Evolutionary conservation across 1,140 invertebrate species (phyloP).

Genomic region (Drosophila pallidifrons): DNA sequence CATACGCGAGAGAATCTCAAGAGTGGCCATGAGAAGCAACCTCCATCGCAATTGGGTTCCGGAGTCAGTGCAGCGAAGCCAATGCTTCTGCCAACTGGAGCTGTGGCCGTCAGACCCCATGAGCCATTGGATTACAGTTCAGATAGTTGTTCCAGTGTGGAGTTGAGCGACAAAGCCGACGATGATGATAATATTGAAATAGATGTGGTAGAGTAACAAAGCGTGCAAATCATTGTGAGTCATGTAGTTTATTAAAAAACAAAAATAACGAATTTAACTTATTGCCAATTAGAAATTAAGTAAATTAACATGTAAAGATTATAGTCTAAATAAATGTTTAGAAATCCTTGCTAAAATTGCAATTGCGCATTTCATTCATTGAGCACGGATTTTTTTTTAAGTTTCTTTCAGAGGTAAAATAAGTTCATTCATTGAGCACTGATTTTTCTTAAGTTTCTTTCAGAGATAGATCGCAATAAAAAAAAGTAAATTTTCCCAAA

Average conservation of each 20-base stretch:
- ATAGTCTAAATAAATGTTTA: constrained; percentile 23
- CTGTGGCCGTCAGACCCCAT: not conserved
- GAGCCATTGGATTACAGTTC: constrained; percentile 58
- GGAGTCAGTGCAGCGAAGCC: constrained; percentile 10
- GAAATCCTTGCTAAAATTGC: not conserved
- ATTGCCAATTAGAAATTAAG: constrained; percentile 34
- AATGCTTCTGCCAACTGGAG: not conserved
- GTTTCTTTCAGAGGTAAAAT: too few species aligned
- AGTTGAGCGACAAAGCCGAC: constrained; percentile 57
- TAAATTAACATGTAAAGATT: constrained; percentile 7
- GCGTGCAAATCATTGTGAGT: constrained; percentile 5
- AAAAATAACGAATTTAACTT: constrained; percentile 55
- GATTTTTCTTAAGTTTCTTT: too few species aligned
- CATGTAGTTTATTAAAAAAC: constrained; percentile 7
- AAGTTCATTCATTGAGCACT: not conserved
- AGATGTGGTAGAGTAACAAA: constrained; percentile 84
- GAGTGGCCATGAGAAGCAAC: constrained; percentile 77
- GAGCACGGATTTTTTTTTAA: too few species aligned
- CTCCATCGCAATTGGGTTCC: constrained; percentile 36
- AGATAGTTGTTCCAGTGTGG: constrained; percentile 65
- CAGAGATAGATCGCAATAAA: too few species aligned
- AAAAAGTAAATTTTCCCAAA: too few species aligned
- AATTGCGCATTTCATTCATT: not conserved
- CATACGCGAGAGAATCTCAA: constrained; percentile 90
- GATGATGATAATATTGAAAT: constrained; percentile 85